Conservation (phyloP, 2,797 vertebrate species). For the Chanos chanos region DNA sequence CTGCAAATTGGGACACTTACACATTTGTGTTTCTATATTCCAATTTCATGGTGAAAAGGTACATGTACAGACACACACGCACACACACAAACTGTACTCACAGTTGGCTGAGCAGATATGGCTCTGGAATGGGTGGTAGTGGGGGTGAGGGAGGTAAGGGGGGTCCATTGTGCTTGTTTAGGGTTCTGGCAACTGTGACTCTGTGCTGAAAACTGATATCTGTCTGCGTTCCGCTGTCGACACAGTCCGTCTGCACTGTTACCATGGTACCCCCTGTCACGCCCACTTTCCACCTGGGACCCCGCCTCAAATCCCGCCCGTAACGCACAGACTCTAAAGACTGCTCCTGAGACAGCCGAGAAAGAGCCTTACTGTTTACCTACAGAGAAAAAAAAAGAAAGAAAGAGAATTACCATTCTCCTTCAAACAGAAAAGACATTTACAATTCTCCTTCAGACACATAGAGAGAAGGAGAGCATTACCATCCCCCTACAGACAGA, state of each 20-base stretch:
- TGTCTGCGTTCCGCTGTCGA: conserved; percentile 86
- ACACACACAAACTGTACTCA: conserved; percentile 10
- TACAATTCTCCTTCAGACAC: no score
- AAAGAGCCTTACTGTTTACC: conserved; percentile 80
- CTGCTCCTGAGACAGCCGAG: conserved; percentile 75
- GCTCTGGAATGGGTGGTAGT: conserved; percentile 38
- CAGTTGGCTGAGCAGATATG: conserved; percentile 31
- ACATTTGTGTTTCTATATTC: no score
- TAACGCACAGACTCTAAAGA: conserved; percentile 75
- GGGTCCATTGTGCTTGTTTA: conserved; percentile 72
- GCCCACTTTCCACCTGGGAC: conserved; percentile 68
- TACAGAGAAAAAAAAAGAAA: conserved; percentile 37
- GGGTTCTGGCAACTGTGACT: conserved; percentile 75
- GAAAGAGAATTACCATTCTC: conserved; percentile 1
- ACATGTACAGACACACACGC: not conserved
- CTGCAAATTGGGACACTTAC: no score
- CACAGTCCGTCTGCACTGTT: conserved; percentile 66
- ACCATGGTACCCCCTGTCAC: conserved; percentile 45
- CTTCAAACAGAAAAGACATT: no score
- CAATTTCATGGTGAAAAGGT: no score
- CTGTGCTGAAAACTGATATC: conserved; percentile 91
- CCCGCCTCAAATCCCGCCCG: conserved; percentile 73
- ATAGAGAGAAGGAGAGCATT: conserved; percentile 1
- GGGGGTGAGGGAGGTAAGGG: conserved; percentile 54
- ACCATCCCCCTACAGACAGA: no score